These are phyloP conservation scores for Myotis findleyi DNA, from an alignment of 2,797 vertebrate genomes.

Conservation along the genomic window DNA sequence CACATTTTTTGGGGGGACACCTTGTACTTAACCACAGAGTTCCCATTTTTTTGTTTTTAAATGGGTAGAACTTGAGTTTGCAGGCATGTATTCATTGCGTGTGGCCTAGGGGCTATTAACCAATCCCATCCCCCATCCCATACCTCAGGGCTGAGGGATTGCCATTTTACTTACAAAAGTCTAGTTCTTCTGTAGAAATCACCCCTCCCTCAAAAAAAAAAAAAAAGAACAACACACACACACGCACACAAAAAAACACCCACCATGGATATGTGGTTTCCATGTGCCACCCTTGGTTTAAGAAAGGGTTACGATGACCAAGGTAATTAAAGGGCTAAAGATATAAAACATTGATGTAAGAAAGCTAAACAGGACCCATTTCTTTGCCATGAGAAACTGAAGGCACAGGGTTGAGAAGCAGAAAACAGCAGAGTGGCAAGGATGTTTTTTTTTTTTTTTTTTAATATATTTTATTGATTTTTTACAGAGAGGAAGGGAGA, in stretches of 20 bases:
- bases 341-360: neutral
- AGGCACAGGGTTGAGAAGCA: neutral
- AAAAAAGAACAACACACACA: no score
- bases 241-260: neutral
- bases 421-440: neutral
- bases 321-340: neutral
- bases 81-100: neutral
- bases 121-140: fast-evolving
- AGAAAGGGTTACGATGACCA: neutral
- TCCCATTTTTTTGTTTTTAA: no score
- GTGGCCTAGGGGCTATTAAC: neutral
- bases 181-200: neutral
- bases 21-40: no score
- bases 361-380: neutral
- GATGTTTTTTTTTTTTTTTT: neutral
- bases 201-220: no score
- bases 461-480: no score
- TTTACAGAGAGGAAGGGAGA: no score
- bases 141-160: neutral
- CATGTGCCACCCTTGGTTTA: neutral
- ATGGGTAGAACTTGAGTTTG: neutral
- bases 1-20: no score
- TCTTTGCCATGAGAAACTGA: neutral
- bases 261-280: neutral
- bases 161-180: neutral